These are phyloP conservation scores for Zaprionus obscuricornis DNA, from an alignment of 2,888 invertebrate genomes.

Conservation along the genomic window DNA sequence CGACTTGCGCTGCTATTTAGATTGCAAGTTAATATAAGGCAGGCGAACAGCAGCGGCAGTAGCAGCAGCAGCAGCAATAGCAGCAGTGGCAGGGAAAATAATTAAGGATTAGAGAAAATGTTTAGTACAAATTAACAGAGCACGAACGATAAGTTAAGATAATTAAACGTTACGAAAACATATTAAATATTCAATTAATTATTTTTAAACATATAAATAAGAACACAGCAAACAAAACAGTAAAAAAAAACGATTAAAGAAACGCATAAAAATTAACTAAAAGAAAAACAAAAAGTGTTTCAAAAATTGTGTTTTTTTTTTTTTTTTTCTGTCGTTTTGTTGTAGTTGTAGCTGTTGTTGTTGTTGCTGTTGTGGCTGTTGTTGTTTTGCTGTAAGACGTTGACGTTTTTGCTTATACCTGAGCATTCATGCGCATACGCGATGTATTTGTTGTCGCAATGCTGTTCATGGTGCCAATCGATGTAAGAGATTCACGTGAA, in stretches of 20 bases:
- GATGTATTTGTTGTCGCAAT: conserved; percentile 85
- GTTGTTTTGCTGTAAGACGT: conserved; percentile 9
- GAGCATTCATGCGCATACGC: conserved; percentile 82
- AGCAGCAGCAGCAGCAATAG: no score
- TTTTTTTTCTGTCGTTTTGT: background rate
- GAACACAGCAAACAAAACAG: conserved; percentile 12
- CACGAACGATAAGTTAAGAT: no score
- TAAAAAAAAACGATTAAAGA: conserved; percentile 35
- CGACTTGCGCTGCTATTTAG: conserved; percentile 82
- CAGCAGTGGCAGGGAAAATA: no score
- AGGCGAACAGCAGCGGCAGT: no score
- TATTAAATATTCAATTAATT: conserved; percentile 14
- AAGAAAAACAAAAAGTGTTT: no score
- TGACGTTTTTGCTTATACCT: conserved; percentile 81
- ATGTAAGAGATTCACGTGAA: conserved; percentile 93
- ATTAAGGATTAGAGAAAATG: no score
- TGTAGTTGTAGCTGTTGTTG: background rate
- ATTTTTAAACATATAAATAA: conserved; percentile 19
- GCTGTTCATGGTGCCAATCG: conserved; percentile 86
- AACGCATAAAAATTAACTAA: no score
- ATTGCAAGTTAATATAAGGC: no score
- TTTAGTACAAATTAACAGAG: no score
- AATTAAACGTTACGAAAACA: no score
- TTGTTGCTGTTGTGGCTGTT: conserved; percentile 2
- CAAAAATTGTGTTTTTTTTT: conserved; percentile 10